A percentile compares a stretch with the other conserved stretches of the same genome.
phyloP scores from a whole-genome alignment of 2,888 invertebrate genomes.

The Thera britannica region DNA sequence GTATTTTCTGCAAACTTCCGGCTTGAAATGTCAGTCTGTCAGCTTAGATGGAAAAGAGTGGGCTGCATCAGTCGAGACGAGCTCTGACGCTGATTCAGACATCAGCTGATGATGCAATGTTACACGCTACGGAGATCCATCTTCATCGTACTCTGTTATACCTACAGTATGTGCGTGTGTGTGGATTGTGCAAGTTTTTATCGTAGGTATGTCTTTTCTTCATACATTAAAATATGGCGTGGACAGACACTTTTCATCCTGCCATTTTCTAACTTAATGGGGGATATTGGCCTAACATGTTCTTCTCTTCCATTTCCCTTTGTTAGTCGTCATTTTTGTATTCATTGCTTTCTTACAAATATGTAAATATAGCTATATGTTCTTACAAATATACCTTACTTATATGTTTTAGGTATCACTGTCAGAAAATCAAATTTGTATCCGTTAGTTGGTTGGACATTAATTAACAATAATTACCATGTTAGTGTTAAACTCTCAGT shows the following conservation, averaged over 20 bases:
- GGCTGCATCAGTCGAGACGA: conserved; percentile 26
- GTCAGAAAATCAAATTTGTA: conserved; percentile 29
- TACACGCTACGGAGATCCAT: conserved; percentile 30
- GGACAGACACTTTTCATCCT: background rate
- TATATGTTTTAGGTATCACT: conserved; percentile 23
- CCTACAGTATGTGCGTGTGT: background rate
- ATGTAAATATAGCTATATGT: no score
- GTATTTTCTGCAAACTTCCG: conserved; percentile 50
- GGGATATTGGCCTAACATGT: no score
- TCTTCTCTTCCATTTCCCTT: no score
- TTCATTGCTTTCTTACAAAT: no score
- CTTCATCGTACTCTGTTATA: conserved; percentile 22
- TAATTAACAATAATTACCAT: conserved; percentile 16
- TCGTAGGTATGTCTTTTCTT: background rate
- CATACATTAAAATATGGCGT: background rate
- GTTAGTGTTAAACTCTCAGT: conserved; percentile 18
- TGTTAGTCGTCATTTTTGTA: no score
- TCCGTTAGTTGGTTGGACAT: conserved; percentile 16
- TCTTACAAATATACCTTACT: no score
- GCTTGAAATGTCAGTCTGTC: conserved; percentile 29
- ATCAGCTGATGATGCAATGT: conserved; percentile 35
- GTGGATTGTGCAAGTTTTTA: conserved; percentile 22
- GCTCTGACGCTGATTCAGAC: conserved; percentile 38
- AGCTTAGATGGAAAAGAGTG: conserved; percentile 32
- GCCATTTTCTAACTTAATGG: no score